Percentiles rank a stretch among this genome's conserved stretches.
These are phyloP conservation scores for Typhlichthys subterraneus DNA, from an alignment of 2,797 vertebrate species.

Conservation along the genomic window DNA sequence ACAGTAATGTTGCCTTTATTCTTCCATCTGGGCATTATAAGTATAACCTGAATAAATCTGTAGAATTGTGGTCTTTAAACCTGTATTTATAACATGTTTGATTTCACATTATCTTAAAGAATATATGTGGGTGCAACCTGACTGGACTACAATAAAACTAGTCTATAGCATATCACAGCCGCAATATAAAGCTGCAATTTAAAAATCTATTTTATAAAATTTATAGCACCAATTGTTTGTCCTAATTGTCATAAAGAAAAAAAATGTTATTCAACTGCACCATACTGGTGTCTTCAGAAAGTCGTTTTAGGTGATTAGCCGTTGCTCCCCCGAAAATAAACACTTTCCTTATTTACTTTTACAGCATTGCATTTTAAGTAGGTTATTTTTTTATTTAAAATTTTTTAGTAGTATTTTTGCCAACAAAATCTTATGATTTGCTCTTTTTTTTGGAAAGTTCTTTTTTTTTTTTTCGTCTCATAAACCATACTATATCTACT, in stretches of 20 bases:
- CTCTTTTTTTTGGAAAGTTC: slow-evolving; percentile 33
- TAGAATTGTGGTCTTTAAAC: slow-evolving; percentile 30
- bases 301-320: slow-evolving; percentile 41
- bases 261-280: slow-evolving; percentile 49
- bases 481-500: slow-evolving; percentile 76
- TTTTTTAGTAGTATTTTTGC: slow-evolving; percentile 15
- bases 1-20: slow-evolving; percentile 15
- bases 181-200: slow-evolving; percentile 81
- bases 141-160: slow-evolving; percentile 72
- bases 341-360: slow-evolving; percentile 35
- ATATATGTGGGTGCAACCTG: slow-evolving; percentile 55
- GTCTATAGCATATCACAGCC: slow-evolving; percentile 72
- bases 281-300: slow-evolving; percentile 54
- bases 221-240: slow-evolving; percentile 73
- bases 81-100: slow-evolving; percentile 39
- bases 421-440: slow-evolving; percentile 56
- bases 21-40: slow-evolving; percentile 20
- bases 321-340: slow-evolving; percentile 33
- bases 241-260: slow-evolving; percentile 48
- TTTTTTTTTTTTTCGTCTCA: slow-evolving; percentile 61
- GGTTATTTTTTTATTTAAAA: slow-evolving; percentile 45
- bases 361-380: slow-evolving; percentile 61
- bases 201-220: slow-evolving; percentile 73
- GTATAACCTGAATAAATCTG: slow-evolving; percentile 28
- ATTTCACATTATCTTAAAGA: slow-evolving; percentile 38